Conservation (phyloP, 1,140 invertebrate genomes). For the Drosophila rhopaloa region DNA sequence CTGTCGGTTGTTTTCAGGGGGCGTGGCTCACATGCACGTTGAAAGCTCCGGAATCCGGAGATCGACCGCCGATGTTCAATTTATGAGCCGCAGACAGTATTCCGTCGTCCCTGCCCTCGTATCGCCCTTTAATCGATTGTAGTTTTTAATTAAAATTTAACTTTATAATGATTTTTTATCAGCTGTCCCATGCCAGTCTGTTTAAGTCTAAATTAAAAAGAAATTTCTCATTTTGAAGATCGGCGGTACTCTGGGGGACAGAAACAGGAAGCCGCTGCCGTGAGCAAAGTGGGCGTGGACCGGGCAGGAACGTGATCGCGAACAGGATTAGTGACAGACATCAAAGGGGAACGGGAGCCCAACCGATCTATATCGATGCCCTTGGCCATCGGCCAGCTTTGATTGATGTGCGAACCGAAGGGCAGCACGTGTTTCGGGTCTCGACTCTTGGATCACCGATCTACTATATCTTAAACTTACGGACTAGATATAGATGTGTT, state of each 20-base stretch:
- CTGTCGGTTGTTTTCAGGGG: slow-evolving; percentile 8
- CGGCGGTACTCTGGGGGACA: neutral
- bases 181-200: slow-evolving; percentile 64
- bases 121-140: slow-evolving; percentile 68
- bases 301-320: slow-evolving; percentile 54
- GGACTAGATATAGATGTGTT: slow-evolving; percentile 56
- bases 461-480: neutral
- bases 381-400: slow-evolving; percentile 40
- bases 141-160: slow-evolving; percentile 84
- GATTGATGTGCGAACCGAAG: slow-evolving; percentile 71
- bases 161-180: slow-evolving; percentile 85
- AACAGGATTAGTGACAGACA: slow-evolving; percentile 63
- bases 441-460: neutral
- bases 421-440: slow-evolving; percentile 27
- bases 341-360: neutral
- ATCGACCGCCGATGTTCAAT: slow-evolving; percentile 63
- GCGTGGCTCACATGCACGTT: slow-evolving; percentile 66
- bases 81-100: slow-evolving; percentile 81
- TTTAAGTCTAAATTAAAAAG: slow-evolving; percentile 84
- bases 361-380: slow-evolving; percentile 32
- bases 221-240: slow-evolving; percentile 79
- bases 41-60: slow-evolving; percentile 51
- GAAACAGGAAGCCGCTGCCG: slow-evolving; percentile 69
- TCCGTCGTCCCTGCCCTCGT: slow-evolving; percentile 15
- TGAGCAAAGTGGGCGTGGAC: slow-evolving; percentile 71